Conservation (phyloP, 2,888 invertebrate genomes). For the Lysandra coridon region DNA sequence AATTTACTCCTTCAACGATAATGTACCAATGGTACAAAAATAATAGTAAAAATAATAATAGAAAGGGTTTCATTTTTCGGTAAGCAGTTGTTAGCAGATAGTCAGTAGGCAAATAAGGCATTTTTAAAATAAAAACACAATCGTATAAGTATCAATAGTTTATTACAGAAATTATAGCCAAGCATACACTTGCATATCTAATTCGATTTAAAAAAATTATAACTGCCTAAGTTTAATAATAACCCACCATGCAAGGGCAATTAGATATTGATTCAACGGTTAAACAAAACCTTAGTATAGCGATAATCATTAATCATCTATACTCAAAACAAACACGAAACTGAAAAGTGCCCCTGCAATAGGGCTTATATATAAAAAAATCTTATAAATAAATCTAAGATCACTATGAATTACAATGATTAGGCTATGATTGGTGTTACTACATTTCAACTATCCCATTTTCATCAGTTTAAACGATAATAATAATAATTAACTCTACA, state of each 20-base stretch:
- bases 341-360: constrained; percentile 48
- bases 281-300: constrained; percentile 26
- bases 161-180: constrained; percentile 80
- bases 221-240: constrained; percentile 66
- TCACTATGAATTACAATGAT: constrained; percentile 72
- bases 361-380: constrained; percentile 64
- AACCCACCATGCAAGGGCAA: constrained; percentile 52
- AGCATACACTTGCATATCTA: constrained; percentile 77
- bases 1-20: too few relatives aligned
- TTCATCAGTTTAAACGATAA: constrained; percentile 50
- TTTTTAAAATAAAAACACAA: constrained; percentile 48
- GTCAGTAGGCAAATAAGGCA: not conserved
- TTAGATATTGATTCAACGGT: constrained; percentile 34
- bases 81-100: not conserved
- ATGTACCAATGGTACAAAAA: too few relatives aligned
- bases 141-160: constrained; percentile 73
- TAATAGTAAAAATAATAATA: too few relatives aligned
- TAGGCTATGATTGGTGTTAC: constrained; percentile 79
- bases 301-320: constrained; percentile 30
- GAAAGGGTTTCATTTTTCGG: not conserved
- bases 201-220: constrained; percentile 66
- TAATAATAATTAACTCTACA: constrained; percentile 47
- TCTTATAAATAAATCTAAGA: constrained; percentile 74
- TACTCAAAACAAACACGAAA: constrained; percentile 27
- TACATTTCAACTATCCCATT: constrained; percentile 66